Base-by-base conservation (phyloP, 1,140 invertebrate species). In the Venturia canescens region DNA sequence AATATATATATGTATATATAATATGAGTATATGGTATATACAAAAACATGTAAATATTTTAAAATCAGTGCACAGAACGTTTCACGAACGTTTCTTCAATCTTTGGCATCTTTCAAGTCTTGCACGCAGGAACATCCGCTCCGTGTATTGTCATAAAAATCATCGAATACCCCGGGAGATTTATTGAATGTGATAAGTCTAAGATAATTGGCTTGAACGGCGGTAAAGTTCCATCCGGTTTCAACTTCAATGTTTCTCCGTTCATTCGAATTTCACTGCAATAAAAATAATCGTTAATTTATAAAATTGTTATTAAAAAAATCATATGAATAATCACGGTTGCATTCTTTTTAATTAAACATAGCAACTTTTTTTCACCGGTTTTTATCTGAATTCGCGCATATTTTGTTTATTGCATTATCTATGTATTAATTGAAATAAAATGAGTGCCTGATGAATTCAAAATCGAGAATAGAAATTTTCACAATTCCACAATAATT, bases 91-190 rank as follows among this genome's bases (percentile, higher is more conserved):
- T 18, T 18, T 21, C 27, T 27, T 26, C 23, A 26, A 63, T 79
- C 13, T 70, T 77, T 66, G 66, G 31, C 71, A 29, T 67, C 27
- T 21, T 16, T 85, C 79, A 85, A 18, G 26, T 13, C 11, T 34
- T 63, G 81, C 91, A 92, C 21, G 83, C 86, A 53, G 83, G 67
- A 57, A 88, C 81, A 38, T 87, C 48, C 4, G 84, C 57, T 26
- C 83, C 87, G 57, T 93, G 92, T 70, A 94, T 85, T 3, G 95
- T 89, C 91, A 94, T 93, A 88, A 95, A 95, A 44, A 91, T 92
- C 84, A 95, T 92, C 1, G 94, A 94, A 82, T 93, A 93, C 26
- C 93, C 91, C 21, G 93, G 93, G 87, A 95, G 89, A 27, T 89
- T 84, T 80, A 94, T 90, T 75, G 88, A 86, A 38, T 91, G 87